A percentile compares a stretch with the other conserved stretches of the same genome.
Evolutionary conservation across 2,113 vertebrate species (phyloP).

Genomic region (Datnioides undecimradiatus): DNA sequence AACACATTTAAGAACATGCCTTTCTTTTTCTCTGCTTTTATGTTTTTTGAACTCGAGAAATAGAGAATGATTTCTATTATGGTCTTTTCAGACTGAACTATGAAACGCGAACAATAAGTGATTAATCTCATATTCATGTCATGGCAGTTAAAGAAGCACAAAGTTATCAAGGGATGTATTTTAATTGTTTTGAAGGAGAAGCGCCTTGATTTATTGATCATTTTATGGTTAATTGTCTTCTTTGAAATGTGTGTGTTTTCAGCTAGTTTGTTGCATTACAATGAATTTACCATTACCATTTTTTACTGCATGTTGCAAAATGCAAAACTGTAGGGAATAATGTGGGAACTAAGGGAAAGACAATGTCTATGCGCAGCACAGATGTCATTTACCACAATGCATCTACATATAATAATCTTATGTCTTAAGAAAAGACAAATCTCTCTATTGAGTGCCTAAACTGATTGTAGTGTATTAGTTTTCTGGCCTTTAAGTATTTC

Average conservation of each 20-base stretch:
- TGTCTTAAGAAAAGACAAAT: constrained; percentile 41
- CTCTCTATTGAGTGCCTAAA: constrained; percentile 52
- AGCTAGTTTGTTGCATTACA: not conserved
- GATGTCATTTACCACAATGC: constrained; percentile 6
- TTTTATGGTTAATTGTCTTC: not conserved
- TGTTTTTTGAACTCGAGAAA: constrained; percentile 1
- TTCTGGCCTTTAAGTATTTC: not conserved
- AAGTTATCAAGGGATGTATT: constrained; percentile 7
- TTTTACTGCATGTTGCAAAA: constrained; percentile 3
- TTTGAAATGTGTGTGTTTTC: not conserved
- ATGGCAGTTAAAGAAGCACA: constrained; percentile 47
- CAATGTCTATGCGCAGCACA: not conserved
- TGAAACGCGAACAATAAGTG: constrained; percentile 2
- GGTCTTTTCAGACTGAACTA: constrained; percentile 29
- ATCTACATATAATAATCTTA: constrained; percentile 8
- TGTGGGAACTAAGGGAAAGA: constrained; percentile 30
- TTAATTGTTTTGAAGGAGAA: constrained; percentile 20
- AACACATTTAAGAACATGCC: constrained; percentile 15
- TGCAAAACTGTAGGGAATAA: constrained; percentile 23
- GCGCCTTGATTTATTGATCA: constrained; percentile 7
- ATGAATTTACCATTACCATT: not conserved
- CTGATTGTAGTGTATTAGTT: constrained; percentile 14
- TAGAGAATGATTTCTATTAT: constrained; percentile 7
- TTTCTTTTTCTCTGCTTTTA: not conserved
- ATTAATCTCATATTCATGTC: not conserved